Evolutionary conservation across 2,113 vertebrate genomes (phyloP).

Genomic region (Lathamus discolor): DNA sequence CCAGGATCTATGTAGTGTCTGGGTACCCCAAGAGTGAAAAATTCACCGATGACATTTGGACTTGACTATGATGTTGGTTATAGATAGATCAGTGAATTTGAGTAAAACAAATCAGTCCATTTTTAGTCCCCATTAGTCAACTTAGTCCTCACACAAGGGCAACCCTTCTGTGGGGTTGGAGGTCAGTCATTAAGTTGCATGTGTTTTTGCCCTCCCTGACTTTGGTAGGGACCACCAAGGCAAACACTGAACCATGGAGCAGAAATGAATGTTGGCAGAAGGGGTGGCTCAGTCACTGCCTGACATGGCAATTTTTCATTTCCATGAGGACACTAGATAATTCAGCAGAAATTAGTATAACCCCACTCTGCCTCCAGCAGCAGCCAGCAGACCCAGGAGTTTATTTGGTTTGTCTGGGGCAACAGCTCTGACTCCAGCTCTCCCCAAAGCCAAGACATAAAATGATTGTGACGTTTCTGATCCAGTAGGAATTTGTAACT

Average conservation of each 20-base stretch:
- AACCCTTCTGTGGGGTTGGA: neutral
- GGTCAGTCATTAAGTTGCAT: neutral
- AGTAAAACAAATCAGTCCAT: neutral
- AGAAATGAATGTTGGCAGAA: neutral
- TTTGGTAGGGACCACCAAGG: neutral
- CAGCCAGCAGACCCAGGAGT: neutral
- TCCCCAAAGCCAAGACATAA: constrained; percentile 32
- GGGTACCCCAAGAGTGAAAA: neutral
- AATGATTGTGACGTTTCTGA: constrained; percentile 48
- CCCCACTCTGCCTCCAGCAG: neutral
- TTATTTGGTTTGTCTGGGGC: constrained; percentile 42
- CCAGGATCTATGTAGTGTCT: neutral
- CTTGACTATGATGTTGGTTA: neutral
- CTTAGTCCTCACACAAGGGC: neutral
- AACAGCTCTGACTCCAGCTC: constrained; percentile 8
- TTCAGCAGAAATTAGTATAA: neutral
- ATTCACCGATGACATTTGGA: neutral
- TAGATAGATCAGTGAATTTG: neutral
- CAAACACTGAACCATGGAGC: neutral
- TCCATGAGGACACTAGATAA: neutral
- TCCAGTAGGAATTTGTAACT: constrained; percentile 50
- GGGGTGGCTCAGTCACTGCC: neutral
- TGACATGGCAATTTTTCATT: neutral
- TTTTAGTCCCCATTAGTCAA: neutral
- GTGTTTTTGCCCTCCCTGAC: neutral